Evolutionary conservation across 2,113 vertebrate genomes (phyloP).

Genomic region (Abramis brama): DNA sequence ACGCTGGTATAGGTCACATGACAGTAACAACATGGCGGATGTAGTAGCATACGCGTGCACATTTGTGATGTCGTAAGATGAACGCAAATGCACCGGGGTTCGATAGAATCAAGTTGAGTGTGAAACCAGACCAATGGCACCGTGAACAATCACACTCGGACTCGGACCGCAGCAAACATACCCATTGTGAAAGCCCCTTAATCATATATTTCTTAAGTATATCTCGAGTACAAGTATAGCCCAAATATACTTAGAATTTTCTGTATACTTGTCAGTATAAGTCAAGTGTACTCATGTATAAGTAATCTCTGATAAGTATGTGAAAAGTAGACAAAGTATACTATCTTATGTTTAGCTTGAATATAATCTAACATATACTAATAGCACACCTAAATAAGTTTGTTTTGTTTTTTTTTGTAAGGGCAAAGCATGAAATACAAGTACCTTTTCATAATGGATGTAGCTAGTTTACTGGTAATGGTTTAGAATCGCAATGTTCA

Average conservation of each 20-base stretch:
- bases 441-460: neutral
- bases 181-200: neutral
- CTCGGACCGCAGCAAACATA: neutral
- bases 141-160: neutral
- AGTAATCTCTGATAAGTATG: neutral
- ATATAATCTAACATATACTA: neutral
- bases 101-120: neutral
- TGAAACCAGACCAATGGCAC: neutral
- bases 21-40: too few species aligned
- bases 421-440: neutral
- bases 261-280: neutral
- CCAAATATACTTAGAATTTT: neutral
- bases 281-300: neutral
- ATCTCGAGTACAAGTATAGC: neutral
- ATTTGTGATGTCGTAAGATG: too few species aligned
- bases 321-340: neutral
- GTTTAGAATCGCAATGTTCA: neutral
- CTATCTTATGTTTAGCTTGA: neutral
- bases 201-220: neutral
- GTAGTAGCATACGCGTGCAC: too few species aligned
- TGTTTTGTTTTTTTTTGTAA: neutral
- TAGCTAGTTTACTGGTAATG: neutral
- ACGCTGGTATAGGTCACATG: too few species aligned
- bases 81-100: neutral
- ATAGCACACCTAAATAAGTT: neutral